These are phyloP conservation scores for Argyra leucocephala DNA, from an alignment of 2,888 invertebrate species.

Conservation along the genomic window DNA sequence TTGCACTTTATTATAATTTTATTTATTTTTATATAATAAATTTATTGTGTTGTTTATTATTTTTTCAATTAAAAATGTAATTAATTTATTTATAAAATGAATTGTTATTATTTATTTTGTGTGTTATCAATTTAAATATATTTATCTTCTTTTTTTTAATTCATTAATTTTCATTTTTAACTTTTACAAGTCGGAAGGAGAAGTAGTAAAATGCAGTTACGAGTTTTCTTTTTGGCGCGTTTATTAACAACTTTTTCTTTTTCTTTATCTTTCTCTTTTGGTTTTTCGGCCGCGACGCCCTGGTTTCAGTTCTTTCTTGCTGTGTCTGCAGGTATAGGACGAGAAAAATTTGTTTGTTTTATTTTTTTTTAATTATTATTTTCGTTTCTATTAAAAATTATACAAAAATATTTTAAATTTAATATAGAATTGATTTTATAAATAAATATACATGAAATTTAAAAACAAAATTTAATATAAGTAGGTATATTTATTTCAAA, in stretches of 20 bases:
- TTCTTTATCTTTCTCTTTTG: neutral
- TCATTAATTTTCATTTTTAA: conserved; percentile 13
- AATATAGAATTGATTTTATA: no score
- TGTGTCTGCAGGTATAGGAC: conserved; percentile 23
- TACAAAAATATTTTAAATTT: no score
- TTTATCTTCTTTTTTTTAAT: conserved; percentile 2
- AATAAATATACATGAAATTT: no score
- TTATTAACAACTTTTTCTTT: conserved; percentile 12
- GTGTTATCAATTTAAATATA: neutral
- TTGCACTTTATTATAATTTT: neutral
- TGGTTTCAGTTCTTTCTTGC: conserved; percentile 24
- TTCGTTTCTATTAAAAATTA: no score
- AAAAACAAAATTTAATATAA: no score
- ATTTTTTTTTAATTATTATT: neutral
- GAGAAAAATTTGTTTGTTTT: conserved; percentile 19
- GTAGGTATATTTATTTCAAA: no score
- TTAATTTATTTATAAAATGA: no score
- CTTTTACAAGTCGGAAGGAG: conserved; percentile 24
- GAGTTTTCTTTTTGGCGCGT: conserved; percentile 25
- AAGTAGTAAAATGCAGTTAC: conserved; percentile 23
- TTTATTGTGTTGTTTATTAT: neutral
- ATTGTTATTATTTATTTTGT: neutral
- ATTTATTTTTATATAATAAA: neutral
- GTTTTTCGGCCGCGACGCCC: conserved; percentile 19
- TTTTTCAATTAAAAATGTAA: neutral